A percentile compares a stretch with the other conserved stretches of the same genome.
Evolutionary conservation across 2,797 vertebrate species (phyloP).

Genomic region (Calcarius lapponicus): DNA sequence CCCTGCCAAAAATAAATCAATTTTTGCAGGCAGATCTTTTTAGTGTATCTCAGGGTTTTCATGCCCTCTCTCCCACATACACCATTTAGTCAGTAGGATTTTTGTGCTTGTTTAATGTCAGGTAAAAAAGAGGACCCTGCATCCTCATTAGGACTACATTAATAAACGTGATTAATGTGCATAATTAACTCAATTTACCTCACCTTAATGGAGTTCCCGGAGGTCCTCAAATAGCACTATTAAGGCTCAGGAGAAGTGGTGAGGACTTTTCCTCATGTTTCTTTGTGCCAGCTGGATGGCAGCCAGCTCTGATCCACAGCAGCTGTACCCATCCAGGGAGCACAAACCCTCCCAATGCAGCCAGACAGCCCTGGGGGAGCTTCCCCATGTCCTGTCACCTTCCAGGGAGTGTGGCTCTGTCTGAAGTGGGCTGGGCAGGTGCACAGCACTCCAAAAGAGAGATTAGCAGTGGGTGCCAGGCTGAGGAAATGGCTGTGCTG

Average conservation of each 20-base stretch:
- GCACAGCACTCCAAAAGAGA: background rate
- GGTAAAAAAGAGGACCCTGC: background rate
- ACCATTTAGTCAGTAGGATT: background rate
- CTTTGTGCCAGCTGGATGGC: background rate
- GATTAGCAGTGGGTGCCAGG: background rate
- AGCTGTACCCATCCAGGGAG: background rate
- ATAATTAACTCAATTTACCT: slow-evolving; percentile 22
- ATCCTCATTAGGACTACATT: background rate
- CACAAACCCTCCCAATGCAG: background rate
- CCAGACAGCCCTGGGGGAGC: background rate
- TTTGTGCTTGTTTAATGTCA: background rate
- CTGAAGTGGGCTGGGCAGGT: background rate
- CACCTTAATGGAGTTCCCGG: background rate
- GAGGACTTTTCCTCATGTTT: background rate
- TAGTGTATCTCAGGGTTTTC: background rate
- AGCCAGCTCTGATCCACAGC: background rate
- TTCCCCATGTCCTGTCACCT: background rate
- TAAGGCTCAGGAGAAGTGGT: background rate
- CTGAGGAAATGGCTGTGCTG: background rate
- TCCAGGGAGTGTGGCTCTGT: background rate
- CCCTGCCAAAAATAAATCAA: background rate
- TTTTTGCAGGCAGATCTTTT: background rate
- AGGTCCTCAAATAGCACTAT: background rate
- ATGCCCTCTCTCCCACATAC: background rate
- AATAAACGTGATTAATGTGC: background rate